Evolutionary conservation across 2,113 vertebrate genomes (phyloP), one percentile per base, ranked within the genome.

Genomic region (Siniperca knerii): DNA sequence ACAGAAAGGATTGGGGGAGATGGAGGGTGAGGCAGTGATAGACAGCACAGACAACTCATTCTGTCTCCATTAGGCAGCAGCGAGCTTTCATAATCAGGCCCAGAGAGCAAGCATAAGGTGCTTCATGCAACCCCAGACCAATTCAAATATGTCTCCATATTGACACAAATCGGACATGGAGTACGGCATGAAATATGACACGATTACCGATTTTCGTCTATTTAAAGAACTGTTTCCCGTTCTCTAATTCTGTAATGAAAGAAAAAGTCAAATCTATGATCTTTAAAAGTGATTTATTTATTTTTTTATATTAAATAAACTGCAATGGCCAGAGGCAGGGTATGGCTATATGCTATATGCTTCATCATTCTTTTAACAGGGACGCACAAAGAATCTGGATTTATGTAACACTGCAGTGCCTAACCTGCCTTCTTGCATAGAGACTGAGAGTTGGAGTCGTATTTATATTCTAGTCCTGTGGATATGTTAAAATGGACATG

Each of bases 1-100:
- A 90, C 84, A 73, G 69, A 77, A 48, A 65, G 62, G 40, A 77
- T 44, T 8, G 37, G 67, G 77, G 61, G 67, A 87, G n/a, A 66
- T 20, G 37, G 75, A 62, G 60, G 69, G 46, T 52, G 74, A 81
- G 44, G 77, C n/a, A 33, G 54, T 81, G 75, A 88, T 20, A 75
- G 85, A 82, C 58, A 80, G 70, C 48, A 87, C 84, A 88, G 82
- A 85, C 81, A 64, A 88, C 83, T 88, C 90, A 79, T 85, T 90
- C 87, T 87, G 83, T 84, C 72, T 89, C 88, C 78, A 90, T 82
- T 82, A 88, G 83, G 84, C 83, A 68, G 71, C 48, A 55, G 81
- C 33, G 12, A 83, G 87, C 79, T 85, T 79, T 87, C 58, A 75
- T 89, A 90, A 93, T 81, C 85, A 78, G 85, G 70, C 79, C 78